phyloP scores from a whole-genome alignment of 1,140 invertebrate species.

The Tetragnatha versicolor region DNA sequence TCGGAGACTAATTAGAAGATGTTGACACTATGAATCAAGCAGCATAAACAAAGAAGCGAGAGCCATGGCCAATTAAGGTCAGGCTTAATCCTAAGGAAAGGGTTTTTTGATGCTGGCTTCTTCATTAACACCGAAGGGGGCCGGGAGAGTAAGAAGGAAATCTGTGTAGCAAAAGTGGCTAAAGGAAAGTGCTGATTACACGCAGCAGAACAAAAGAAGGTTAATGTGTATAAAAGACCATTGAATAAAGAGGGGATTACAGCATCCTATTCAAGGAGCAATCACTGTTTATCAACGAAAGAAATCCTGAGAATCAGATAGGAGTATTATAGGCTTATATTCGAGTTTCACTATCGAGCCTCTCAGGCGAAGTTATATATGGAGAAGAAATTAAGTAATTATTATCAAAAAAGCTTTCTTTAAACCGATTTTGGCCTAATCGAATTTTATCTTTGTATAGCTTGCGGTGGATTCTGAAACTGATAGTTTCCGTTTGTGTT shows the following conservation, averaged over 20 bases:
- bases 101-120: constrained; percentile 40
- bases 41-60: constrained; percentile 1
- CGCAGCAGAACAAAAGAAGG: neutral
- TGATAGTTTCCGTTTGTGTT: too few relatives aligned
- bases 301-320: constrained; percentile 17
- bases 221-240: constrained; percentile 44
- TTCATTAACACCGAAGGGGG: constrained; percentile 31
- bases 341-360: too few relatives aligned
- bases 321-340: constrained; percentile 26
- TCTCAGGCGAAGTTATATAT: too few relatives aligned
- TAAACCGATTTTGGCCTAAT: too few relatives aligned
- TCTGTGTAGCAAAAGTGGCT: constrained; percentile 12
- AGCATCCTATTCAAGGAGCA: constrained; percentile 32
- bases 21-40: constrained; percentile 48
- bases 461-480: too few relatives aligned
- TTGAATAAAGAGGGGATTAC: constrained; percentile 36
- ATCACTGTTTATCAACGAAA: constrained; percentile 40
- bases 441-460: too few relatives aligned
- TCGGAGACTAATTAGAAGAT: constrained; percentile 42
- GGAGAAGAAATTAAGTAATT: too few relatives aligned
- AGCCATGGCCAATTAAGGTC: constrained; percentile 38
- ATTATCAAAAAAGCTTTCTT: too few relatives aligned
- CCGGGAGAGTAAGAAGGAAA: constrained; percentile 16
- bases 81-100: constrained; percentile 16
- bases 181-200: constrained; percentile 41